A percentile compares a stretch with the other conserved stretches of the same genome.
phyloP scores from a whole-genome alignment of 2,888 invertebrate genomes.

The Drosophila macrospina region DNA sequence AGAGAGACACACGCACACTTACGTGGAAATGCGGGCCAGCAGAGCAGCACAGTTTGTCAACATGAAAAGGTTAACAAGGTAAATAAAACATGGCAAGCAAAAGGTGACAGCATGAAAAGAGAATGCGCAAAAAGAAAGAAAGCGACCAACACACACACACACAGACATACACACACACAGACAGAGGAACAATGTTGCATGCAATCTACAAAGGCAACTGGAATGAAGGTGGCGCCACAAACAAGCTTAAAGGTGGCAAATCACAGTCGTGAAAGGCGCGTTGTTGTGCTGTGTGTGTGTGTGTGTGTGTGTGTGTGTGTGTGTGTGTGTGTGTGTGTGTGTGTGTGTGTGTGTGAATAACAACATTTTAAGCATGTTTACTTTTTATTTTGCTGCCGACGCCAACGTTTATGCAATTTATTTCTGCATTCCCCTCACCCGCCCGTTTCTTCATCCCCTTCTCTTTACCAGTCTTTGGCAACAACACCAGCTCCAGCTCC shows the following conservation, averaged over 20 bases:
- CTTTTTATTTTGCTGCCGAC: slow-evolving; percentile 66
- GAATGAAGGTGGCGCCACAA: slow-evolving; percentile 17
- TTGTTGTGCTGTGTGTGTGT: slow-evolving; percentile 10
- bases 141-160: slow-evolving; percentile 24
- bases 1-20: slow-evolving; percentile 14
- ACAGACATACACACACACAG: background rate
- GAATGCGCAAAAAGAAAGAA: slow-evolving; percentile 54
- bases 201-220: slow-evolving; percentile 31
- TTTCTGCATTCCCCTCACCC: slow-evolving; percentile 53
- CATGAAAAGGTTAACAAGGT: slow-evolving; percentile 78
- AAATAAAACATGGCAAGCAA: slow-evolving; percentile 64
- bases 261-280: slow-evolving; percentile 42
- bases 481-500: background rate
- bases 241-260: slow-evolving; percentile 32
- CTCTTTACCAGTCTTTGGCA: background rate
- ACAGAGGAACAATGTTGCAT: slow-evolving; percentile 47
- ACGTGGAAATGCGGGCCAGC: slow-evolving; percentile 13
- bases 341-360: slow-evolving; percentile 68
- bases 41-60: slow-evolving; percentile 65
- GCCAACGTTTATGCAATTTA: slow-evolving; percentile 75
- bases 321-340: slow-evolving; percentile 16
- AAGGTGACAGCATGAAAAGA: slow-evolving; percentile 53
- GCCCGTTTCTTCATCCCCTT: slow-evolving; percentile 1
- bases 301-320: slow-evolving; percentile 18
- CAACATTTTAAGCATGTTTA: slow-evolving; percentile 80